Conservation (phyloP, 37 sponge, comb jelly and placozoan genomes). For the Oscarella lobularis region DNA sequence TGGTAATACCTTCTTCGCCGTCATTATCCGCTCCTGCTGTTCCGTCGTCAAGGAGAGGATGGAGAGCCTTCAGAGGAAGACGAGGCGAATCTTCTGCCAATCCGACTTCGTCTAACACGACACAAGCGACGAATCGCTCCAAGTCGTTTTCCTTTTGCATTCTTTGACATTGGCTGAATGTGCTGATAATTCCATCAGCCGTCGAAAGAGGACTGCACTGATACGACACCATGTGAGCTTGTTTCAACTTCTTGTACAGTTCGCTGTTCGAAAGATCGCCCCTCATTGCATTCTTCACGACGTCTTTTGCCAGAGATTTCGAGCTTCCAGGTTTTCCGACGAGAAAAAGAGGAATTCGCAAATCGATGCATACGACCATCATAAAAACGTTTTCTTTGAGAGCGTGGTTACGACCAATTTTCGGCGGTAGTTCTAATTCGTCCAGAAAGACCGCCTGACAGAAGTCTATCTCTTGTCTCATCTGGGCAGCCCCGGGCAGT, state of each 20-base stretch:
- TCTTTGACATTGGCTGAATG: conserved; percentile 45
- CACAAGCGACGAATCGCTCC: conserved; percentile 48
- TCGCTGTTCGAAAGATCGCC: conserved; percentile 35
- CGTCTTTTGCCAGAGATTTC: conserved; percentile 81
- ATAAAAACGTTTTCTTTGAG: conserved; percentile 91
- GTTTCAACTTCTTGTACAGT: conserved; percentile 50
- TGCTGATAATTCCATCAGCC: conserved; percentile 64
- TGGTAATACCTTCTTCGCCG: conserved; percentile 14
- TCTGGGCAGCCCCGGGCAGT: not conserved
- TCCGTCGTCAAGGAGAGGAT: conserved; percentile 88
- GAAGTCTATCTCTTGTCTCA: not conserved
- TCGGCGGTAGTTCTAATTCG: conserved; percentile 52
- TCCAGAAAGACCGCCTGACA: conserved; percentile 70
- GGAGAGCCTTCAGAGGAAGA: conserved; percentile 83
- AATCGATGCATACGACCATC: conserved; percentile 92
- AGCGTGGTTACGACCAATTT: conserved; percentile 86
- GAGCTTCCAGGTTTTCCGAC: conserved; percentile 97
- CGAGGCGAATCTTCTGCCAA: conserved; percentile 90
- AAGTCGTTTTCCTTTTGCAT: conserved; percentile 52
- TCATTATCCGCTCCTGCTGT: conserved; percentile 58
- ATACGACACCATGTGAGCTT: conserved; percentile 68
- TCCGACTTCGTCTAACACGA: conserved; percentile 93
- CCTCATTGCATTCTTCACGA: conserved; percentile 66
- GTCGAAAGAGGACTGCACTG: conserved; percentile 85
- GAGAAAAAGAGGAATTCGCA: conserved; percentile 90